Evolutionary conservation across 2,797 vertebrate genomes (phyloP), one percentile per base, ranked within the genome.

Genomic region (Myotis pilosus): DNA sequence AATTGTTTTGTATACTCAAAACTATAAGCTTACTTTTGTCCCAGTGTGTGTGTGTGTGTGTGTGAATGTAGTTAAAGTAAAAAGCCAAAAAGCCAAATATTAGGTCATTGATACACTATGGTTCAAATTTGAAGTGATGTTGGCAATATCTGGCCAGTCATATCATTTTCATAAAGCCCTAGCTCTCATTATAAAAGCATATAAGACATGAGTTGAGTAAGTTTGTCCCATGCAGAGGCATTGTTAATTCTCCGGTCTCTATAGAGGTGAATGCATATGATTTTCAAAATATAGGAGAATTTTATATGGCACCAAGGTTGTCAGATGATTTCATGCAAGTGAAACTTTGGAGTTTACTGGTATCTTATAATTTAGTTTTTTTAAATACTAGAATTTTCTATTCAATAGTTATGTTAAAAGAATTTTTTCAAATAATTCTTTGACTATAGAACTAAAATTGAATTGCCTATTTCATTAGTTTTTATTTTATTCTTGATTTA

Each of bases 241-340:
- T 33, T 72, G n/a, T 64, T 72, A 86, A 92, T 53, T 7, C 76
- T 87, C 3, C 62, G 5, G 4, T 47, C 5, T 92, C n/a, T 82
- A 25, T 71, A 92, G 33, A 92, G 12, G n/a, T 89, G 4, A 85
- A 78, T 86, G 33, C 23, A 8, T 92, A 36, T 80, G 64, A 28
- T 85, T 89, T 92, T 94, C 41, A 84, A 91, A 92, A 49, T 71
- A 90, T 0, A 78, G 44, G 81, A 92, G 41, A 84, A 86, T 84
- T 96, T 78, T 74, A 41, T 95, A 28, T 93, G 20, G 94, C 28
- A 44, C 25, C 64, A 22, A 82, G 78, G 28, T 79, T 79, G 76
- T 78, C 87, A 94, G 60, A 60, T 69, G 49, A 51, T 92, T 83
- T 92, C 41, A 71, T 88, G 44, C 41, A 83, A 71, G 44, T 76